phyloP scores from a whole-genome alignment of 2,888 invertebrate species.

The Drosophila mimica region DNA sequence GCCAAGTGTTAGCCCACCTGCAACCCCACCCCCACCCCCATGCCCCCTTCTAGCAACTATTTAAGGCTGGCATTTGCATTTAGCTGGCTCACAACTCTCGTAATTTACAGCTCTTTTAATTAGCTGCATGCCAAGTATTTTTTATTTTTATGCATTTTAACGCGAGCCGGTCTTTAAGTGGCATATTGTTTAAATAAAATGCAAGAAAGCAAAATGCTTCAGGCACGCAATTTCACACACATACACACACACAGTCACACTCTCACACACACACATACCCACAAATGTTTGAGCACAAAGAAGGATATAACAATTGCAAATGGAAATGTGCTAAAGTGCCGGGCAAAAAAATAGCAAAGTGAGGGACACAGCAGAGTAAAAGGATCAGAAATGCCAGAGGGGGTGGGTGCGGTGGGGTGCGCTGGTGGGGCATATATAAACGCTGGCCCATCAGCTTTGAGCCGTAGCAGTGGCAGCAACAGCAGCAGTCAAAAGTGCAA shows the following conservation, averaged over 20 bases:
- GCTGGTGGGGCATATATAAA: slow-evolving; percentile 22
- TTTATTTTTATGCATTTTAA: slow-evolving; percentile 68
- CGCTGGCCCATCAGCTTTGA: slow-evolving; percentile 35
- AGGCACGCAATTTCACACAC: slow-evolving; percentile 37
- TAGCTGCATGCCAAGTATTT: slow-evolving; percentile 67
- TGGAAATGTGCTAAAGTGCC: slow-evolving; percentile 80
- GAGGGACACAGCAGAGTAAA: slow-evolving; percentile 36
- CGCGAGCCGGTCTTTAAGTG: slow-evolving; percentile 66
- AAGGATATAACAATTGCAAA: slow-evolving; percentile 78
- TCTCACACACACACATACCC: slow-evolving; percentile 5
- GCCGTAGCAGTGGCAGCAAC: slow-evolving; percentile 17
- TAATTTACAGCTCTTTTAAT: slow-evolving; percentile 80
- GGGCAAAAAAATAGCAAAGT: slow-evolving; percentile 39
- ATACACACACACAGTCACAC: slow-evolving; percentile 4
- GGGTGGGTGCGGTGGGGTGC: neutral
- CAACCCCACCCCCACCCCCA: no score
- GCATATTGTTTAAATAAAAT: slow-evolving; percentile 66
- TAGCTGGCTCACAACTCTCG: slow-evolving; percentile 61
- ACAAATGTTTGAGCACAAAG: slow-evolving; percentile 61
- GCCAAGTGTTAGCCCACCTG: slow-evolving; percentile 1
- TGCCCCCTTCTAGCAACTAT: slow-evolving; percentile 2
- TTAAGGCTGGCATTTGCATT: slow-evolving; percentile 61
- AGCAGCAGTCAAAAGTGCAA: slow-evolving; percentile 72
- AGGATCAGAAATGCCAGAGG: slow-evolving; percentile 40
- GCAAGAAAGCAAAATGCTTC: slow-evolving; percentile 48